phyloP scores from a whole-genome alignment of 1,140 invertebrate genomes.

The Callitettix versicolor region DNA sequence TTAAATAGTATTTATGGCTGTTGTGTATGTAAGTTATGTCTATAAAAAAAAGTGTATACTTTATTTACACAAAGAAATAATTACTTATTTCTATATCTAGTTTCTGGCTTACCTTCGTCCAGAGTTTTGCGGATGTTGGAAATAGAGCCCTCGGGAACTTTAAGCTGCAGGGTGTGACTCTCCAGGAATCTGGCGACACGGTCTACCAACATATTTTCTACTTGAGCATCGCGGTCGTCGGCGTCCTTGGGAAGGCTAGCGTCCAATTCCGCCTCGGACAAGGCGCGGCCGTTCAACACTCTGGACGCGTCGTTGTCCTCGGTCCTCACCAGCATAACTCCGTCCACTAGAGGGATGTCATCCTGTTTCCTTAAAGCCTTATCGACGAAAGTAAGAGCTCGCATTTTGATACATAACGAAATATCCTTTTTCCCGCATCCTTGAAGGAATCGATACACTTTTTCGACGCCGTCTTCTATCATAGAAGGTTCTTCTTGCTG shows the following conservation, averaged over 20 bases:
- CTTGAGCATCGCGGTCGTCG: constrained; percentile 58
- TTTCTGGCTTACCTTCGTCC: constrained; percentile 40
- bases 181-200: constrained; percentile 61
- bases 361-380: constrained; percentile 38
- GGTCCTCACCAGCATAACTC: constrained; percentile 54
- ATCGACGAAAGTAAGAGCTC: constrained; percentile 54
- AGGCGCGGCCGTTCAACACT: constrained; percentile 34
- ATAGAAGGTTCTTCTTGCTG: constrained; percentile 2
- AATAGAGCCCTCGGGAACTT: constrained; percentile 54
- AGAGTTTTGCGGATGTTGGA: constrained; percentile 54
- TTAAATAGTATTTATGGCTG: too few relatives aligned
- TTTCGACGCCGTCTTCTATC: constrained; percentile 36
- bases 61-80: too few relatives aligned
- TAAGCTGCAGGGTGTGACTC: constrained; percentile 66
- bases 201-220: constrained; percentile 63
- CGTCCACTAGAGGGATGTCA: constrained; percentile 48
- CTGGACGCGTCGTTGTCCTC: constrained; percentile 33
- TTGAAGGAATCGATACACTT: constrained; percentile 51
- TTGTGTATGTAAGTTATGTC: too few relatives aligned
- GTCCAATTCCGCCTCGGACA: constrained; percentile 41
- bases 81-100: too few relatives aligned
- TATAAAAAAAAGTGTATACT: too few relatives aligned
- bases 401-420: constrained; percentile 57
- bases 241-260: constrained; percentile 49
- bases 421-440: constrained; percentile 56